These are phyloP conservation scores for Pissodes strobi DNA, from an alignment of 1,140 invertebrate genomes.

Conservation along the genomic window DNA sequence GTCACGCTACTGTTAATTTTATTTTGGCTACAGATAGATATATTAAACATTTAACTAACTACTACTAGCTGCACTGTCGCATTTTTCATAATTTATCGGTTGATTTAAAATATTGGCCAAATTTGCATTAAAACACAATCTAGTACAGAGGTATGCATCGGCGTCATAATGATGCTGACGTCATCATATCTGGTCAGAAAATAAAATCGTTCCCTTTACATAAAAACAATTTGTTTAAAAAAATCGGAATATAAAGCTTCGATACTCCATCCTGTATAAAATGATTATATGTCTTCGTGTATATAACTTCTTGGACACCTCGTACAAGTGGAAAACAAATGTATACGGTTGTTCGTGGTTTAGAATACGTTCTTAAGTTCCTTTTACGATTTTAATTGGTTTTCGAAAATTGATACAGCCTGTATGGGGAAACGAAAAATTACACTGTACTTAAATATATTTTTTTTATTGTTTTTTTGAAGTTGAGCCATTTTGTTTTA, in stretches of 20 bases:
- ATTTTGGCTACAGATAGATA: no score
- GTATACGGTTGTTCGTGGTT: background rate
- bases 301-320: background rate
- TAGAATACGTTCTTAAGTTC: slow-evolving; percentile 2
- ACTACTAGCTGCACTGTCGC: no score
- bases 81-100: no score
- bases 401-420: background rate
- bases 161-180: no score
- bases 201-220: no score
- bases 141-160: no score
- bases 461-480: slow-evolving; percentile 33
- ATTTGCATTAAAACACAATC: no score
- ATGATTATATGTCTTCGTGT: background rate
- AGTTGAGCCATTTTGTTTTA: slow-evolving; percentile 28
- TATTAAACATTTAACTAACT: no score
- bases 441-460: slow-evolving; percentile 30
- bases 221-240: no score
- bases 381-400: slow-evolving; percentile 2
- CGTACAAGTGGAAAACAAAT: background rate
- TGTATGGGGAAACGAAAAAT: slow-evolving; percentile 10
- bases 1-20: no score
- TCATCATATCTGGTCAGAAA: no score
- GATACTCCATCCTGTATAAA: background rate
- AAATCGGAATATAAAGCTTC: background rate
- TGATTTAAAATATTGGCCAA: no score